Evolutionary conservation across 2,113 vertebrate genomes (phyloP).

Genomic region (Eudyptes chrysolophus): DNA sequence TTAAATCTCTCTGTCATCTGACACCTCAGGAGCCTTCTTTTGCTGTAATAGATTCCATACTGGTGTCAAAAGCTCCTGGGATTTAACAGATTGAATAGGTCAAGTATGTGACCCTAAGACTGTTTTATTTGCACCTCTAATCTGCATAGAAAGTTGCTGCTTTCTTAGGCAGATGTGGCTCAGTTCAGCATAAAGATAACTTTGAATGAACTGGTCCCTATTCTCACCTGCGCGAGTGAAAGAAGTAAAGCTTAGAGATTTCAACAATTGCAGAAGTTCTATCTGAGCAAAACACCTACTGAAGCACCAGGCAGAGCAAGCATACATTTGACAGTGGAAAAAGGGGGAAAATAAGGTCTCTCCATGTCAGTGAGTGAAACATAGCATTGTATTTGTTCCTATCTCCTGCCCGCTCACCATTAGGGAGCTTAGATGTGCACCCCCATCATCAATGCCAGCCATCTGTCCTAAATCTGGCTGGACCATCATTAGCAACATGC

Average conservation of each 20-base stretch:
- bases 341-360: neutral
- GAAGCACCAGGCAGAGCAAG: neutral
- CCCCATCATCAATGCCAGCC: neutral
- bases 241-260: neutral
- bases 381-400: neutral
- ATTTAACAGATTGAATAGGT: neutral
- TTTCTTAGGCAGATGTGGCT: neutral
- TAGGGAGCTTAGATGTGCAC: neutral
- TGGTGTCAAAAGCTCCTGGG: neutral
- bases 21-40: constrained; percentile 1
- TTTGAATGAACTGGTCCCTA: neutral
- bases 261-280: neutral
- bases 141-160: neutral
- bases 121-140: neutral
- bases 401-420: neutral
- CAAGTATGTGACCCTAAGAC: neutral
- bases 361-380: neutral
- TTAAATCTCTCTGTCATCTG: neutral
- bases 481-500: neutral
- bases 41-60: neutral
- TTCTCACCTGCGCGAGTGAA: neutral
- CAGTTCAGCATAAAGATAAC: neutral
- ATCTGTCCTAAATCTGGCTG: neutral
- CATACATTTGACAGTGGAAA: neutral
- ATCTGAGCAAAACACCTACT: neutral